Base-by-base conservation (phyloP, 2,888 invertebrate genomes). In the Beris chalybata region DNA sequence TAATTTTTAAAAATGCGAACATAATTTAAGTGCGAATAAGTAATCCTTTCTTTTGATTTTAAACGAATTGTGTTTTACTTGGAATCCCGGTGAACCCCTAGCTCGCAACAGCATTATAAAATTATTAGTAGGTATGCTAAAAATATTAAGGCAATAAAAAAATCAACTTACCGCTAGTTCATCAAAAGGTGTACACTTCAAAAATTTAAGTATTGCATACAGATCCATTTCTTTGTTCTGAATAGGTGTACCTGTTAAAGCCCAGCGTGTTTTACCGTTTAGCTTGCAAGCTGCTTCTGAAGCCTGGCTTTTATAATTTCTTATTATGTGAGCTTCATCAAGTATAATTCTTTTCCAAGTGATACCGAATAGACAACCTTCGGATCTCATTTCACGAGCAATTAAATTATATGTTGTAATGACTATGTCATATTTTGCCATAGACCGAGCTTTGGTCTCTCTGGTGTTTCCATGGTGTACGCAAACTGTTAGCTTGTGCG, bases 291-390 rank as follows among this genome's bases (percentile, higher is more conserved):
- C 90, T 0, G 91, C 90, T 69, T 83, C 76, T 0, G 93, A 88
- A 0, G 89, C 89, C 70, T 86, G 84, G 7, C 90, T 86, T 80
- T 93, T 94, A 77, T 91, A 86, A 82, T 97, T 97, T 72, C 96
- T 88, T 7, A 97, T 91, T 48, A 87, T 85, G 80, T 98, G 97
- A 0, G 93, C 97, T 82, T 98, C 97, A 81, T 98, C 97, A 29
- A 98, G 82, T 68, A 97, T 89, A 3, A 95, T 85, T 58, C 97
- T 85, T 0, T 88, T 85, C 96, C 97, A 98, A 9, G 84, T 84
- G 4, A 97, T 84, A 52, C 86, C 83, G 76, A 86, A 86, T 29
- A 93, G 74, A 0, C 86, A 84, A 1, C 88, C 86, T 3, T 76
- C 82, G 74, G 81, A 81, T 73, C 85, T 86, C 3, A 78, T 78